Base-by-base conservation (phyloP, 2,797 vertebrate genomes). In the Phalanger gymnotis region DNA sequence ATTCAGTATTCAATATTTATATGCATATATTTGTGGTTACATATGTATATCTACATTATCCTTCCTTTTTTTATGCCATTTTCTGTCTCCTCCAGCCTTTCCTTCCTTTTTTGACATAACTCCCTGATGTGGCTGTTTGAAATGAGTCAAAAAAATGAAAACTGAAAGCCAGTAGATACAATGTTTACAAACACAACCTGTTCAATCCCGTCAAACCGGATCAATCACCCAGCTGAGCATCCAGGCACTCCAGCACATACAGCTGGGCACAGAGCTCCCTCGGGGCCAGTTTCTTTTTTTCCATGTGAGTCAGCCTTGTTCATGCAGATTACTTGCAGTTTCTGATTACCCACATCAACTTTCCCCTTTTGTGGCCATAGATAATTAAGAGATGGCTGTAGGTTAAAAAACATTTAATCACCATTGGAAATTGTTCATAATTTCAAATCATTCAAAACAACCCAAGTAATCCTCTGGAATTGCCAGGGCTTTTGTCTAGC, bases 131-230 rank as follows among this genome's bases (percentile, higher is more conserved):
- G 22, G 66, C 5, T 10, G 94, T 53, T 54, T 95, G 81, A 96
- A 97, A 95, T 40, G 87, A 97, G 58, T 30, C 54, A 92, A 55
- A 96, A 73, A 97, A 94, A 95, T 95, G 31, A 97, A 96, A 94
- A 94, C 31, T 56, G 58, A 95, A 96, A 16, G 51, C 92, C 95
- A 96, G 93, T 19, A 87, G 95, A 94, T 34, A 94, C 66, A 90
- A 58, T 96, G 28, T 92, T 95, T 94, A 95, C 91, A 94, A 57
- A 13, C 61, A 94, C 30, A 58, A 96, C 66, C 55, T 81, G 93
- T 30, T 94, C 95, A 55, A 90, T 91, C 53, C 89, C 89, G 81
- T 93, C 95, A 96, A 95, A 92, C 27, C n/a, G 3, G 12, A n/a
- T 47, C 92, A 93, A 53, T 66, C 61, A 95, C 91, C 22, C 92